phyloP scores from a whole-genome alignment of 2,888 invertebrate genomes.

The Carabus problematicus region DNA sequence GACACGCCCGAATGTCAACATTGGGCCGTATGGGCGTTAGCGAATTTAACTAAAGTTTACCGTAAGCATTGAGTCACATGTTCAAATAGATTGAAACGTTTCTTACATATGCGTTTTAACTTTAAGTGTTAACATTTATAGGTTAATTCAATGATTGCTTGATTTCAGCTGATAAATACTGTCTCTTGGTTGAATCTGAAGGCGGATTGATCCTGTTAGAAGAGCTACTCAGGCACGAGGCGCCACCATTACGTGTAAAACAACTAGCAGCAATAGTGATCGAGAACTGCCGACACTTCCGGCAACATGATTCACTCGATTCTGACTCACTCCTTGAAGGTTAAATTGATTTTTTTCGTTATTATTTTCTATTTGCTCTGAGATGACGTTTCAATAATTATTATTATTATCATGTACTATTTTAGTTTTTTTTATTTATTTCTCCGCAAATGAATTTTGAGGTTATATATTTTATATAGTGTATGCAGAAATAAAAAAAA shows the following conservation, averaged over 20 bases:
- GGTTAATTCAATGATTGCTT: too few relatives aligned
- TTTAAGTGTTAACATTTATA: too few relatives aligned
- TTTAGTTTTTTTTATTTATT: conserved; percentile 31
- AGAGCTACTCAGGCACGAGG: conserved; percentile 68
- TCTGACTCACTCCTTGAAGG: conserved; percentile 48
- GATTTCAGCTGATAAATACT: conserved; percentile 88
- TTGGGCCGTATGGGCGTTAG: conserved; percentile 98
- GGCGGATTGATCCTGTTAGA: conserved; percentile 80
- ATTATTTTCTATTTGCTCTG: too few relatives aligned
- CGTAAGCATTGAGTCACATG: conserved; percentile 69
- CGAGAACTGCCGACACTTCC: conserved; percentile 65
- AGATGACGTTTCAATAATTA: not conserved
- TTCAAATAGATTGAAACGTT: not conserved
- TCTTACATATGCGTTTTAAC: too few relatives aligned
- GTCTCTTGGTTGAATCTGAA: conserved; percentile 84
- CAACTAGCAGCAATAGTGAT: conserved; percentile 73
- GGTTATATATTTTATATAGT: conserved; percentile 22
- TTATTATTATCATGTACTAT: conserved; percentile 30
- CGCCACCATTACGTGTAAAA: conserved; percentile 72
- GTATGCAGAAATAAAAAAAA: conserved; percentile 22
- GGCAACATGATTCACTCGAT: conserved; percentile 49
- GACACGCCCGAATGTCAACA: conserved; percentile 93
- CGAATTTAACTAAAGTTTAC: conserved; percentile 92
- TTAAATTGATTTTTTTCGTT: conserved; percentile 26
- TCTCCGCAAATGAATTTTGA: conserved; percentile 28